Evolutionary conservation across 2,888 invertebrate genomes (phyloP), one percentile per base, ranked within the genome.

Genomic region (Malachius bipustulatus): DNA sequence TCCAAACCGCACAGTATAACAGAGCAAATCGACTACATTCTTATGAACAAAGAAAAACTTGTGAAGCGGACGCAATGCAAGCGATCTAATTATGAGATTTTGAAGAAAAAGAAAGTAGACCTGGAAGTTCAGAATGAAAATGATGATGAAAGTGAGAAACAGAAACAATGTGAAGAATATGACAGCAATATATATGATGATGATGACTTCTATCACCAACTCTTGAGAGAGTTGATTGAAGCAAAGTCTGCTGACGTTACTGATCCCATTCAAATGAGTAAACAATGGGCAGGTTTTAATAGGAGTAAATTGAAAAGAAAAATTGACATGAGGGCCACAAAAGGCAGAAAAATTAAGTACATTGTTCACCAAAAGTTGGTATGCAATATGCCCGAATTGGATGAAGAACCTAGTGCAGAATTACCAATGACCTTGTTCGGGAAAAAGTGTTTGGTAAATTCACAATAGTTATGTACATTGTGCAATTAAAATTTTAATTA

Each of bases 181-280:
- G 78, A 85, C 52, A 52, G 69, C 0, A 85, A 96, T 64, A 84
- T 96, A 51, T 97, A 89, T 64, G 94, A 97, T 59, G 97, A 97
- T 55, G 85, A 84, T 51, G 97, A 97, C 57, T 97, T 97, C 60
- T 97, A 97, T 62, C 93, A 94, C 60, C 88, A 91, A 52, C 67
- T 94, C 35, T 64, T 97, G 28, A 68, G 89, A 42, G 93, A 96
- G 59, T 65, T 97, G 26, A 93, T 97, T 43, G 91, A 96, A 58
- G 79, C 81, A 44, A 93, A 93, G 62, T 81, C 89, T 0, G 75
- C 80, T 2, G 79, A 81, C 50, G 71, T 84, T 6, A 79, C 79
- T 1, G 90, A 89, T 64, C 87, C 90, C 1, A 71, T 82, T 4
- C 84, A 87, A 48, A 69, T 93, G 28, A 83, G 87, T 55, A 75